A percentile compares a stretch with the other conserved stretches of the same genome.
phyloP scores from a whole-genome alignment of 2,797 vertebrate species.

The Rhynchotus rufescens region DNA sequence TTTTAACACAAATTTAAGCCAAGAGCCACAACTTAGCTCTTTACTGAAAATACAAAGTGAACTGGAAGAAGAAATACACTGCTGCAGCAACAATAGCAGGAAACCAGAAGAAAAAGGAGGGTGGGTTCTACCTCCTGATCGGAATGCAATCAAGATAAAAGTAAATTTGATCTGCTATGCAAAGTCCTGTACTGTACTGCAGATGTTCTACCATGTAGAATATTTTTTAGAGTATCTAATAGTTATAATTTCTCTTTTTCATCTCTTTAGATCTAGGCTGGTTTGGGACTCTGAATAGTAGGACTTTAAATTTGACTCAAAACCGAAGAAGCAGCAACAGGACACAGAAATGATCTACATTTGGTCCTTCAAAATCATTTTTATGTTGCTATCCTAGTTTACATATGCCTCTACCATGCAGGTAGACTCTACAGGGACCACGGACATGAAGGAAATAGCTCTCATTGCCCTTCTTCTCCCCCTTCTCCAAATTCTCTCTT shows the following conservation, averaged over 20 bases:
- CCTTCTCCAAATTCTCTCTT: neutral
- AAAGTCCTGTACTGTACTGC: neutral
- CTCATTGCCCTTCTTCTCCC: neutral
- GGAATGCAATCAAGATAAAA: conserved; percentile 12
- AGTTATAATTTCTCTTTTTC: neutral
- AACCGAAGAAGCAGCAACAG: neutral
- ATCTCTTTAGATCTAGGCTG: neutral
- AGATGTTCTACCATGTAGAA: neutral
- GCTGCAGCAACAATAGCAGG: conserved; percentile 63
- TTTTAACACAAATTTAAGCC: conserved; percentile 10
- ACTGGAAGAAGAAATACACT: conserved; percentile 52
- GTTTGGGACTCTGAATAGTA: neutral
- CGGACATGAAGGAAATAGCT: neutral
- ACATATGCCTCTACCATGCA: neutral
- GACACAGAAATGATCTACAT: neutral
- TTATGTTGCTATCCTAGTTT: neutral
- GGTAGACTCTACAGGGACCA: neutral
- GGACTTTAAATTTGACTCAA: neutral
- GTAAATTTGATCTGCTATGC: neutral
- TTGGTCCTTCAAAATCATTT: neutral
- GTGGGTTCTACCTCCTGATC: conserved; percentile 35
- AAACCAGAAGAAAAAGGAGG: conserved; percentile 58
- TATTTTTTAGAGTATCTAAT: neutral
- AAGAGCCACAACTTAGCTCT: neutral
- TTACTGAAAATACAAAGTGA: conserved; percentile 29